Evolutionary conservation across 1,140 invertebrate genomes (phyloP).

Genomic region (Onthophagus taurus): DNA sequence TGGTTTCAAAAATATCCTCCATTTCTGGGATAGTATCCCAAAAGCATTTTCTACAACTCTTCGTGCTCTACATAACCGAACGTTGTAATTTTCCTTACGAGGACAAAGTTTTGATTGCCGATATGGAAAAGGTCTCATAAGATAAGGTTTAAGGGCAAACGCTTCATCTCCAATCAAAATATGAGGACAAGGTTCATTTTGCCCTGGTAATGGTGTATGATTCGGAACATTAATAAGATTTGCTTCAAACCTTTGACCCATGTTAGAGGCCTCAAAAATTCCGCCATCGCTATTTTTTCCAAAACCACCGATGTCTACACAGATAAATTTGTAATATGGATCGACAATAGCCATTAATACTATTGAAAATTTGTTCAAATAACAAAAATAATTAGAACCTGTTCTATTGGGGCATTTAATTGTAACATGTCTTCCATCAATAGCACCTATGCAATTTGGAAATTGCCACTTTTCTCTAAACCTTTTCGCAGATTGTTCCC

Average conservation of each 20-base stretch:
- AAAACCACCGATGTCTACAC: too few species aligned
- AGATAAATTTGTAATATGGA: too few species aligned
- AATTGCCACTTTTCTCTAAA: not conserved
- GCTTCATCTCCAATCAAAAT: constrained; percentile 37
- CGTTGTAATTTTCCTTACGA: constrained; percentile 23
- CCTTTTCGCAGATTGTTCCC: not conserved
- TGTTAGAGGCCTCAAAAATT: too few species aligned
- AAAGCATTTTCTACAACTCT: constrained; percentile 39
- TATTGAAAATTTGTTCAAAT: constrained; percentile 32
- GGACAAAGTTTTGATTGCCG: constrained; percentile 14
- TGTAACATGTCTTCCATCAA: constrained; percentile 37
- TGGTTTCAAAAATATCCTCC: constrained; percentile 30
- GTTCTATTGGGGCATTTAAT: constrained; percentile 27
- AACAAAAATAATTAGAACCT: constrained; percentile 33
- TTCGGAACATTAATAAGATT: constrained; percentile 21
- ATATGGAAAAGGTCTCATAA: constrained; percentile 29
- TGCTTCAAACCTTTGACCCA: constrained; percentile 25
- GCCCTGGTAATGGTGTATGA: constrained; percentile 18
- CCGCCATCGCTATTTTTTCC: too few species aligned
- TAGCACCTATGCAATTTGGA: constrained; percentile 21
- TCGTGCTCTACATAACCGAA: constrained; percentile 33
- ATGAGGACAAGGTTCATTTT: constrained; percentile 23
- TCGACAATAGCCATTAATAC: too few species aligned
- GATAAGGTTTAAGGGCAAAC: constrained; percentile 32
- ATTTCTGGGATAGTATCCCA: constrained; percentile 36